phyloP scores from a whole-genome alignment of 2,797 vertebrate genomes.

The Prionace glauca region DNA sequence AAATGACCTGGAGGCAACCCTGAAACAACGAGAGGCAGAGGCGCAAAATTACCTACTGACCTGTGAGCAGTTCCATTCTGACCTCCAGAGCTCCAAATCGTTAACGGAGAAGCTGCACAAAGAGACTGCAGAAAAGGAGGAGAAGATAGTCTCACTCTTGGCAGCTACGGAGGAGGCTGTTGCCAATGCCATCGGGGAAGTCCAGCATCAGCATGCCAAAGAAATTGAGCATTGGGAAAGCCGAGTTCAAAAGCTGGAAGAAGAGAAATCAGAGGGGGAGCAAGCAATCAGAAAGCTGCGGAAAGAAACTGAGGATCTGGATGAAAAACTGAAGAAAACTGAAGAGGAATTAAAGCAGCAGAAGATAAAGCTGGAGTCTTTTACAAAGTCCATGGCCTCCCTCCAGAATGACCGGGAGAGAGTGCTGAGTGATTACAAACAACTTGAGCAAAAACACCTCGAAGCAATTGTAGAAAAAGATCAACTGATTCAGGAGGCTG shows the following conservation, averaged over 20 bases:
- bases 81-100: constrained; percentile 74
- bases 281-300: constrained; percentile 62
- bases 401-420: constrained; percentile 86
- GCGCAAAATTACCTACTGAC: constrained; percentile 69
- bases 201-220: constrained; percentile 66
- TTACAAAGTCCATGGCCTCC: constrained; percentile 90
- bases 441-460: constrained; percentile 85
- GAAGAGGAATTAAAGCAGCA: constrained; percentile 68
- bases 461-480: constrained; percentile 81
- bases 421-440: constrained; percentile 74
- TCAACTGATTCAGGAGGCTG: constrained; percentile 84
- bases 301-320: constrained; percentile 58
- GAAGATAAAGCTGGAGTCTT: constrained; percentile 74
- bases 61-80: constrained; percentile 77
- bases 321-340: constrained; percentile 59
- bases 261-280: constrained; percentile 64
- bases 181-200: constrained; percentile 51
- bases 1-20: constrained; percentile 54
- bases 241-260: constrained; percentile 53
- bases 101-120: constrained; percentile 70
- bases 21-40: constrained; percentile 68
- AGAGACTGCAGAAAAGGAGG: constrained; percentile 75
- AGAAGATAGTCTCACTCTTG: constrained; percentile 74
- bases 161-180: constrained; percentile 81
- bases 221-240: constrained; percentile 65